phyloP scores from a whole-genome alignment of 2,797 vertebrate genomes.

The Hemibagrus guttatus region DNA sequence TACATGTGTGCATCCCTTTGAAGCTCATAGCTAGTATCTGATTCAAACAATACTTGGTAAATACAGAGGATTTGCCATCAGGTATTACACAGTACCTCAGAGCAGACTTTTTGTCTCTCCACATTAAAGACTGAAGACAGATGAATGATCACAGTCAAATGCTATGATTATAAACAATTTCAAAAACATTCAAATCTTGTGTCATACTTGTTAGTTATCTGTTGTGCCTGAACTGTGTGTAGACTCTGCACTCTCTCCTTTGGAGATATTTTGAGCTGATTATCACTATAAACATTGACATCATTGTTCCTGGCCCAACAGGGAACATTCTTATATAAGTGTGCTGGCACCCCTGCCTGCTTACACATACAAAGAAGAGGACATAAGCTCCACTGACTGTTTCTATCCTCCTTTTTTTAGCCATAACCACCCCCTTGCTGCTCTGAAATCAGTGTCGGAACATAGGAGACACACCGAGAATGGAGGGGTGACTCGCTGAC shows the following conservation, averaged over 20 bases:
- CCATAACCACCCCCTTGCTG: slow-evolving; percentile 25
- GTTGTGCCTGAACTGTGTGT: background rate
- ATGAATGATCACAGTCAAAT: background rate
- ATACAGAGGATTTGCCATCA: slow-evolving; percentile 64
- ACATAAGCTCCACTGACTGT: slow-evolving; percentile 37
- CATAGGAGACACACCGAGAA: slow-evolving; percentile 33
- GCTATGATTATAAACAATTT: slow-evolving; percentile 1
- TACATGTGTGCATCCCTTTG: slow-evolving; percentile 67
- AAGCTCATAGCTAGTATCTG: slow-evolving; percentile 55
- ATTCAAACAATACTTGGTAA: slow-evolving; percentile 70
- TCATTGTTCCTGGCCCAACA: slow-evolving; percentile 48
- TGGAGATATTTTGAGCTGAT: background rate
- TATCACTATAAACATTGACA: slow-evolving; percentile 33
- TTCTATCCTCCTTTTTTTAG: slow-evolving; percentile 31
- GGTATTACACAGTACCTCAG: slow-evolving; percentile 54
- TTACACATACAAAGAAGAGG: slow-evolving; percentile 40
- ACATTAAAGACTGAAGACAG: slow-evolving; percentile 41
- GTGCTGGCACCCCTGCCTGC: background rate
- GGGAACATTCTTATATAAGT: slow-evolving; percentile 51
- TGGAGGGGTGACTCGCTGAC: slow-evolving; percentile 35
- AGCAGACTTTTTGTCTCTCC: slow-evolving; percentile 35
- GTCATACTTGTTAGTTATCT: background rate
- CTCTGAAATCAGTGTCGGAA: slow-evolving; percentile 37
- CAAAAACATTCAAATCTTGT: background rate
- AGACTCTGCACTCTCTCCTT: background rate